Base-by-base conservation (phyloP, 2,888 invertebrate species). In the Rhaphigaster nebulosa region DNA sequence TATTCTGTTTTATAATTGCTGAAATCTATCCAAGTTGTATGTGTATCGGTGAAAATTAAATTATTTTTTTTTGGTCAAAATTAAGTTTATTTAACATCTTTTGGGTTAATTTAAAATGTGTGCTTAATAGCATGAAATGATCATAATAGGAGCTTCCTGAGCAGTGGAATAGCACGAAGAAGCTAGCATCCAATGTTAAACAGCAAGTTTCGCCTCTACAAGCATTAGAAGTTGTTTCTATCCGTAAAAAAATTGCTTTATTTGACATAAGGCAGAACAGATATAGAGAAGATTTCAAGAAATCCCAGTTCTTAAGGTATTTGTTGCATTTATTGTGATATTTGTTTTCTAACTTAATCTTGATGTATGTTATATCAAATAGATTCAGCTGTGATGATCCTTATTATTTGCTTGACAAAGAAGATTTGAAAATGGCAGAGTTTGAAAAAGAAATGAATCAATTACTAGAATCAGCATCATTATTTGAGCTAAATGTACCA, bases 171-270 rank as follows among this genome's bases (percentile, higher is more conserved):
- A 97, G 98, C 92, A 98, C 98, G 0, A 99, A 99, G 94, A 99
- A 98, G 94, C 95, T 98, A 91, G 98, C 98, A 0, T 94, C 97
- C 41, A 97, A 97, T 65, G 97, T 98, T 8, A 98, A 98, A 93
- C 98, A 98, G 93, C 97, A 98, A 94, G 98, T 99, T 50, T 98
- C 98, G 13, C 99, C 99, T 0, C 94, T 99, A 70, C 98, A 99
- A 94, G 98, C 99, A 54, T 96, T 97, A 18, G 99, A 99, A 95
- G 98, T 99, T 6, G 96, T 98, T 23, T 97, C 97, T 92, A 98
- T 99, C 90, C 95, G 98, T 76, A 97, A 97, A 93, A 97, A 97
- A 93, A 97, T 98, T 92, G 95, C 96, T 0, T 96, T 96, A 1
- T 99, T 99, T 93, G 99, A 99, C 93, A 94, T 95, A 8, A 96